Evolutionary conservation across 2,888 invertebrate species (phyloP), one percentile per base, ranked within the genome.

Genomic region (Eucera pruinosa): DNA sequence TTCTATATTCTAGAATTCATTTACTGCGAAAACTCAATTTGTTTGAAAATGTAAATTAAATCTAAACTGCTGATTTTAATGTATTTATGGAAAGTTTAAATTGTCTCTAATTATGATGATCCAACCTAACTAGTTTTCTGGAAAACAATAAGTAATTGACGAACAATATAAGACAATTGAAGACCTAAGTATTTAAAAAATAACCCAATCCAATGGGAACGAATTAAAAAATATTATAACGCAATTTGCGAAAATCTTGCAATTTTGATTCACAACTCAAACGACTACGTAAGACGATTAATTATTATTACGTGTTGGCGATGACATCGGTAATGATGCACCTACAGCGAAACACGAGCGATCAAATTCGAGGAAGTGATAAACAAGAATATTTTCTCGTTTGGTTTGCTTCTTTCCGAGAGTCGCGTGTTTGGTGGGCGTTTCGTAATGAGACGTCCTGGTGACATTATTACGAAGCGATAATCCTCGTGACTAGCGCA

Each of bases 401-500:
- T 45, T 30, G 25, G 9, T 47, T 45, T 23, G 55, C 43, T 43
- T 20, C 36, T 58, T 67, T 47, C 47, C 27, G 30, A 23, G 27
- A 43, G 20, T 60, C 62, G 67, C 62, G 52, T 71, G 78, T 58
- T 78, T 33, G 30, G 27, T 64, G 50, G 68, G 39, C 64, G 68
- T 81, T 84, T 79, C 76, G 55, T 69, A 78, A 82, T 45, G 61
- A 74, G 60, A 83, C 68, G 50, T 78, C 78, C 70, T 61, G 55
- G 33, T 73, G 72, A 78, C 70, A 70, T 70, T 78, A 78, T 78
- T 73, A 62, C 64, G 57, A 67, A 23, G 55, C 58, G 66, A 71
- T 75, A 84, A 83, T 83, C 73, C 74, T 64, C 73, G 67, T 73
- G 81, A 84, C 81, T 76, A 75, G 70, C 72, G 61, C 61, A 69